Evolutionary conservation across 2,797 vertebrate species (phyloP), one percentile per base, ranked within the genome.

Genomic region (Nannoperca australis): DNA sequence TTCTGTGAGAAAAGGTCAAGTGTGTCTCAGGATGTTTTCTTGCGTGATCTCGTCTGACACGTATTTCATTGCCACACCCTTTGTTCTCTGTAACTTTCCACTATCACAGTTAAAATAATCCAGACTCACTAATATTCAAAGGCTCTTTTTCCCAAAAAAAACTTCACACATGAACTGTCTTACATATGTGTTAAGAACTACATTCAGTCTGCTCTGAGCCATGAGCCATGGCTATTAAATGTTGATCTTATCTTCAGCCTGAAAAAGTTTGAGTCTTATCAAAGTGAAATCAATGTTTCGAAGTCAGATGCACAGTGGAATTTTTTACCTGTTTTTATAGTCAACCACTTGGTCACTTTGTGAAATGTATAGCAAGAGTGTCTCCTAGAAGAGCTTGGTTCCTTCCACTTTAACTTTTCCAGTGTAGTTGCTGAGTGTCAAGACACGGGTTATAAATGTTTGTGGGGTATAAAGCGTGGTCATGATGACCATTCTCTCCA

Each of bases 1-100:
- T 84, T 89, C 34, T 77, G 34, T 78, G 64, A 78, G 73, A 87
- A 81, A 83, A 75, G 13, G 17, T 42, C 34, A 1, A 38, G 24
- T 7, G 36, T 60, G 67, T 70, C 42, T 78, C 53, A 56, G n/a
- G 62, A 17, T 45, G 22, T 53, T 74, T 65, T 82, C 11, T 54
- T 56, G 44, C n/a, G 47, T 66, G 61, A 62, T 53, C 24, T 55
- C 0, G 11, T 50, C 30, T 12, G 27, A 64, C 36, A 53, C 2
- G 0, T 49, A 6, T 20, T 4, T 75, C 34, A 47, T 64, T 73
- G 65, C 81, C 75, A 86, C 80, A 79, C 73, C 63, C 53, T 71
- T 81, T 70, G 32, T 14, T 51, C 8, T 53, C 18, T 55, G 54
- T 78, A 44, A 66, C 83, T 85, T 86, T 80, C 80, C 38, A 30